Percentiles rank a stretch among this genome's conserved stretches.
phyloP scores from a whole-genome alignment of 2,797 vertebrate species.

The Uromys caudimaculatus region DNA sequence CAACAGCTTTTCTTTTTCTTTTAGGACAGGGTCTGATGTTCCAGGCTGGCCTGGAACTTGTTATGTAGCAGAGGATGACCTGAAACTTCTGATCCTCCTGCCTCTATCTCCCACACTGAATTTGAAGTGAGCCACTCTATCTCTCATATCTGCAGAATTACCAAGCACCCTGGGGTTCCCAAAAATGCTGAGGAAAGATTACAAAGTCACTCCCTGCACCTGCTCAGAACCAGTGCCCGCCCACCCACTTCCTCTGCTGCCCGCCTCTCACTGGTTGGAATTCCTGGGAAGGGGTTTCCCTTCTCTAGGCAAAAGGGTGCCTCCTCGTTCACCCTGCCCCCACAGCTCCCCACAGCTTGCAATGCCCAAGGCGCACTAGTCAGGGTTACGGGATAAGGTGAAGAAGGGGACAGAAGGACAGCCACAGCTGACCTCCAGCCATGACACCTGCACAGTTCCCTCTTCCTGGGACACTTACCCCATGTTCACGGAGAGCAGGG shows the following conservation, averaged over 20 bases:
- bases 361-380: neutral
- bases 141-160: neutral
- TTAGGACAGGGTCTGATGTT: neutral
- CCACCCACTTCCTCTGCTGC: neutral
- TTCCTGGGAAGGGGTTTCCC: no score
- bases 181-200: neutral
- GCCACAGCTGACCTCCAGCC: neutral
- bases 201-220: neutral
- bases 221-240: neutral
- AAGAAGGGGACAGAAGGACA: neutral
- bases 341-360: neutral
- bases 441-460: neutral
- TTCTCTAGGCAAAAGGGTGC: neutral
- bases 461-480: conserved; percentile 88
- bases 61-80: neutral
- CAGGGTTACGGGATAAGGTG: neutral
- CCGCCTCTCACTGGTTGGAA: neutral
- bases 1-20: neutral
- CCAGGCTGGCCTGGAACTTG: neutral
- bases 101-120: neutral
- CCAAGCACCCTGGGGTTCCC: neutral
- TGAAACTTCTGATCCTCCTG: neutral
- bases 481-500: conserved; percentile 96
- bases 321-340: no score
- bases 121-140: neutral